Base-by-base conservation (phyloP, 2,888 invertebrate genomes). In the Tetragonisca angustula region DNA sequence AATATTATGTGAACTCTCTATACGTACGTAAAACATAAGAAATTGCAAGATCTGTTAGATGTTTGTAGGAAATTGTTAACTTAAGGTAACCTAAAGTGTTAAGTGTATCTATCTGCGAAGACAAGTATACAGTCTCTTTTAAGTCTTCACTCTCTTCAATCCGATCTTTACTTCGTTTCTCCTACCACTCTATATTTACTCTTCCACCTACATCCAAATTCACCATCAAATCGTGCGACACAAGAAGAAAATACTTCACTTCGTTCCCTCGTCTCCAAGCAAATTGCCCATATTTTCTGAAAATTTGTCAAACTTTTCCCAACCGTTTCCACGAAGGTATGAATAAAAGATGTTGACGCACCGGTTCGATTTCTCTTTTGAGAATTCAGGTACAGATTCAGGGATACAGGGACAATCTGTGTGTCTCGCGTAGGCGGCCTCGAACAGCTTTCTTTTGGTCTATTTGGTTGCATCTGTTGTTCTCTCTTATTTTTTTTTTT, bases 261-360 rank as follows among this genome's bases (percentile, higher is more conserved):
- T 4, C 9, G 2, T 1, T 43, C 21, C 9, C 70, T 6, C 15
- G 2, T 36, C n/a, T 19, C 2, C 50, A 9, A 1, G 32, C 17
- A 70, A 70, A 54, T 70, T 32, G 54, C 15, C 19, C 54, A 70
- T 52, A 52, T 52, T 32, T n/a, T 21, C 70, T 5, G 32, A 36
- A n/a, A 2, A 54, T 32, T 32, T 32, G 36, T 32, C 32, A 70
- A 15, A 54, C 36, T 70, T 70, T 70, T 54, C n/a, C 15, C 17
- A 17, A 9, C 61, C 19, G 9, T 27, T 72, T 61, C 59, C 19
- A 15, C 49, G 50, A 61, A 61, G 5, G 72, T 19, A 72, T 62
- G 72, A 72, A 72, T 72, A 72, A 72, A 72, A 72, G 49, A 72
- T 50, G 59, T 21, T 4, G 21, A 72, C 43, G 49, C 17, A 17